Percentiles rank a stretch among this genome's conserved stretches.
Evolutionary conservation across 2,797 vertebrate species (phyloP).

Genomic region (Glyptemys insculpta): DNA sequence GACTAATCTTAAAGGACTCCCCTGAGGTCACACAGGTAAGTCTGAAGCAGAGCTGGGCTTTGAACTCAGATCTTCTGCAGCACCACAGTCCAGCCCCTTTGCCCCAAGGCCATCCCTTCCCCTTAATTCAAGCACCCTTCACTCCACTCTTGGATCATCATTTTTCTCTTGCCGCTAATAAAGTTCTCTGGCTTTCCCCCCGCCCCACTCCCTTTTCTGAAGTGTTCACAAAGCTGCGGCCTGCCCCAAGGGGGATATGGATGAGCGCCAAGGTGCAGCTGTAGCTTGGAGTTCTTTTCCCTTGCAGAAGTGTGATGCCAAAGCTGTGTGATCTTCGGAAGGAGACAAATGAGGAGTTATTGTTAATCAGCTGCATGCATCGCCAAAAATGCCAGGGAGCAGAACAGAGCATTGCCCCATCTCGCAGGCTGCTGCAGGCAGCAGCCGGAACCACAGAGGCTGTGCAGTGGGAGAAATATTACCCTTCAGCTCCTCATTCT

Average conservation of each 20-base stretch:
- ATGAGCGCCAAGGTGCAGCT: background rate
- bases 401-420: too few relatives aligned
- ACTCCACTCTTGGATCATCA: background rate
- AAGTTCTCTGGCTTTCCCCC: background rate
- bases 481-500: background rate
- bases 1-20: background rate
- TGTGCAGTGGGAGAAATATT: background rate
- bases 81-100: background rate
- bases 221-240: background rate
- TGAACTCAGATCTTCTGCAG: background rate
- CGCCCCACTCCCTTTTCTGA: background rate
- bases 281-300: background rate
- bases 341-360: background rate
- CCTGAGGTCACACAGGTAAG: background rate
- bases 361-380: background rate
- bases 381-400: background rate
- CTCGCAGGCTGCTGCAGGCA: background rate
- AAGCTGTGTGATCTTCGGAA: background rate
- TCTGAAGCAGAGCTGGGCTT: background rate
- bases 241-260: background rate
- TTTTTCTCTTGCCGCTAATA: background rate
- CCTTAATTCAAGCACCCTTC: background rate
- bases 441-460: background rate
- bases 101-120: too few relatives aligned
- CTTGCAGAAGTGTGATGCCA: background rate